Percentiles rank a stretch among this genome's conserved stretches.
phyloP scores from a whole-genome alignment of 2,113 vertebrate genomes.

The Sterrhoptilus dennistouni region DNA sequence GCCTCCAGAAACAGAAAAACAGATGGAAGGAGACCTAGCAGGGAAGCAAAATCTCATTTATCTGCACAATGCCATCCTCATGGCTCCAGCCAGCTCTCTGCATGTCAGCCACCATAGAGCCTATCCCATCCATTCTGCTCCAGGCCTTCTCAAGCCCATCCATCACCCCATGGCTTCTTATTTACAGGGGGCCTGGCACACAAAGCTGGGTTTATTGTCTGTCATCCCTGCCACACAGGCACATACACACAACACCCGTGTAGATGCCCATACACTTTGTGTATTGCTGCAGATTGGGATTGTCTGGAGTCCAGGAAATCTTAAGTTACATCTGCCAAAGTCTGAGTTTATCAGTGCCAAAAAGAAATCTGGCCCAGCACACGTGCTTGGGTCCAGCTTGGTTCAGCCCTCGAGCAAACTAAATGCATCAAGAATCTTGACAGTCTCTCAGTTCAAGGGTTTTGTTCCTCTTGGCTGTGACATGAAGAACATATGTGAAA shows the following conservation, averaged over 20 bases:
- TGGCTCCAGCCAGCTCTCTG: constrained; percentile 41
- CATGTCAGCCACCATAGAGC: not conserved
- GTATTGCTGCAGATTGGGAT: not conserved
- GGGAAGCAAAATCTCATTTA: constrained; percentile 68
- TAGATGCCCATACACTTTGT: not conserved
- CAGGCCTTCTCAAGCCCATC: constrained; percentile 59
- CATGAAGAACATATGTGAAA: not conserved
- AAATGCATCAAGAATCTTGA: not conserved
- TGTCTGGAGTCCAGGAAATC: constrained; percentile 21
- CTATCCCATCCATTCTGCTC: constrained; percentile 12
- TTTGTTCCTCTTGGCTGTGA: not conserved
- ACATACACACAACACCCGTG: not conserved
- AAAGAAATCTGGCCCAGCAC: not conserved
- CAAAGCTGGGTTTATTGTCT: not conserved
- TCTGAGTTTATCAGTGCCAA: not conserved
- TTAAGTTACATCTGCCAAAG: not conserved
- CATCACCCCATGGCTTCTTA: constrained; percentile 36
- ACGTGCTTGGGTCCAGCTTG: not conserved
- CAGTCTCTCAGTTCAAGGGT: not conserved
- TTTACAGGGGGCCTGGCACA: constrained; percentile 32
- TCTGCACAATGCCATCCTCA: constrained; percentile 65
- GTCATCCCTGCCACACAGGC: not conserved
- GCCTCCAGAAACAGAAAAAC: constrained; percentile 50
- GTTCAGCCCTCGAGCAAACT: not conserved
- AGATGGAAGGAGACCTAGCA: constrained; percentile 66